phyloP scores from a whole-genome alignment of 1,140 invertebrate genomes.

The Drosophila takahashii region DNA sequence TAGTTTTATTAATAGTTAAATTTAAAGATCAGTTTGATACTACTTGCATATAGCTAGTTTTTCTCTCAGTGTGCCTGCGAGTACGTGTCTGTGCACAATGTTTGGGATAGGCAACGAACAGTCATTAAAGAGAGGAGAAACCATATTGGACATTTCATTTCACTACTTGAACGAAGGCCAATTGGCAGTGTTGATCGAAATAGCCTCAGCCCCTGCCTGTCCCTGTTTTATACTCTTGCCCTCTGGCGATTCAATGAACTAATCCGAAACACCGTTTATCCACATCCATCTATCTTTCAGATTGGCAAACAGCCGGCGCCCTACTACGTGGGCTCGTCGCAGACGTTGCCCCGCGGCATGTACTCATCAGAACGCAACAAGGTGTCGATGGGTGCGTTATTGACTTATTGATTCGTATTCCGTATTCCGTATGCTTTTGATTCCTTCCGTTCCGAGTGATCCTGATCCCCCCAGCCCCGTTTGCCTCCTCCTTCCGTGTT shows the following conservation, averaged over 20 bases:
- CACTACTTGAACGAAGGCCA: constrained; percentile 51
- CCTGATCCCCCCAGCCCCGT: not conserved
- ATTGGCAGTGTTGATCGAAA: constrained; percentile 33
- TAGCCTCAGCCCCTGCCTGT: not conserved
- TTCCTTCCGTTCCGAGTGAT: constrained; percentile 7
- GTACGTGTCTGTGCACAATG: constrained; percentile 31
- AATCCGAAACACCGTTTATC: not conserved
- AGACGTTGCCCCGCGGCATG: constrained; percentile 85
- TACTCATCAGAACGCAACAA: constrained; percentile 83
- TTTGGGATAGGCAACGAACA: constrained; percentile 27
- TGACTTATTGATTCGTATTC: not conserved
- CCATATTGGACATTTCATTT: constrained; percentile 51
- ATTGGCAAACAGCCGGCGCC: constrained; percentile 85
- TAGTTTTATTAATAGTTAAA: too few relatives aligned
- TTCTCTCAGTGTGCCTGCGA: constrained; percentile 4
- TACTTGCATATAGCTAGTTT: not conserved
- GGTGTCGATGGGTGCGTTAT: constrained; percentile 78
- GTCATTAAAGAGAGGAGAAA: constrained; percentile 53
- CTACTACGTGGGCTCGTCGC: constrained; percentile 86
- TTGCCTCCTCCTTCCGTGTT: not conserved
- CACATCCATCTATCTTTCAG: constrained; percentile 64
- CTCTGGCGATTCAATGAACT: not conserved
- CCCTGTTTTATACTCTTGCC: not conserved
- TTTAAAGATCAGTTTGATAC: too few relatives aligned
- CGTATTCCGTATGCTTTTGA: not conserved